These are phyloP conservation scores for Coleophora deauratella DNA, from an alignment of 2,888 invertebrate species.

Conservation along the genomic window DNA sequence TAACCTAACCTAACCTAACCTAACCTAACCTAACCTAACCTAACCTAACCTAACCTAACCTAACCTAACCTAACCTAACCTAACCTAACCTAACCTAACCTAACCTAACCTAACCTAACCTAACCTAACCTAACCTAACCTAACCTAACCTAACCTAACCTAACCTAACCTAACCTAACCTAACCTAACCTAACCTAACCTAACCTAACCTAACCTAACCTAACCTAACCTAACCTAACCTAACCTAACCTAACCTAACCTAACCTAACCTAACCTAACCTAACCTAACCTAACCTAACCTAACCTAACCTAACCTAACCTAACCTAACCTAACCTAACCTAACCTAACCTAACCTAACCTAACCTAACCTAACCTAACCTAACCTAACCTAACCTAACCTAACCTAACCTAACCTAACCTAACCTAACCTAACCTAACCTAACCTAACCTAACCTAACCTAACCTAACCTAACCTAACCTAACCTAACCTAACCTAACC, in stretches of 20 bases:
- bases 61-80: slow-evolving; percentile 14
- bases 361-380: slow-evolving; percentile 13
- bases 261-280: slow-evolving; percentile 18
- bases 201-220: slow-evolving; percentile 14
- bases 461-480: slow-evolving; percentile 17
- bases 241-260: slow-evolving; percentile 15
- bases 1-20: slow-evolving; percentile 6
- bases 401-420: slow-evolving; percentile 20
- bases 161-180: slow-evolving; percentile 16
- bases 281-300: slow-evolving; percentile 17
- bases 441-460: slow-evolving; percentile 21
- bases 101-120: slow-evolving; percentile 14
- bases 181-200: slow-evolving; percentile 13
- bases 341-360: slow-evolving; percentile 16
- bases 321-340: slow-evolving; percentile 16
- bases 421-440: slow-evolving; percentile 22
- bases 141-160: slow-evolving; percentile 17
- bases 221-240: slow-evolving; percentile 11
- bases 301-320: slow-evolving; percentile 18
- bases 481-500: slow-evolving; percentile 20
- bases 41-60: slow-evolving; percentile 13
- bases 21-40: slow-evolving; percentile 11
- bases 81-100: slow-evolving; percentile 12
- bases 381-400: slow-evolving; percentile 16
- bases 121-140: slow-evolving; percentile 18